Base-by-base conservation (phyloP, 92 coral and sea anemone species). In the Porites cylindrica region DNA sequence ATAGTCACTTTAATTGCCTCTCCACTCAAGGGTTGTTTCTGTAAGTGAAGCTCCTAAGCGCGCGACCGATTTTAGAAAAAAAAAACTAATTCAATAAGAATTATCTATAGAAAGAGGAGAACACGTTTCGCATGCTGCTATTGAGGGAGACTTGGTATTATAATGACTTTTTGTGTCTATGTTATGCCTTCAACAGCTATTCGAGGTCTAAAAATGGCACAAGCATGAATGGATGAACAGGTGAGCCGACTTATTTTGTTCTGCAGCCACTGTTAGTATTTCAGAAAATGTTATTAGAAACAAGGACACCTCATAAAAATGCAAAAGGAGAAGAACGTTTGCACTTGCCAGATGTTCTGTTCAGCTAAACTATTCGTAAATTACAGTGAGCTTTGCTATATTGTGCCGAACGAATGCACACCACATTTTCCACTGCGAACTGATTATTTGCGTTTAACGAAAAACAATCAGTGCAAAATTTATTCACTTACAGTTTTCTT, bases 21-120 rank as follows among this genome's bases (percentile, higher is more conserved):
- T 82, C 79, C 29, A 43, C 72, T 58, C 71, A 82, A 82, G 79
- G 7, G 43, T 82, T 82, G 87, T 72, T 82, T 71, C 61, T 71
- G 87, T 82, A 32, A 7, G 68, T 72, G 80, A 82, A 59, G 47
- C 72, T 32, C 63, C 82, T n/a, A 38, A 21, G 32, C 38, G 21
- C 13, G 43, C 43, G 32, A 53, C 69, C 26, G 76, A 26, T 53
- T 7, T 9, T 13, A 54, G 67, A 24, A 79, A 58, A 1, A 1
- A 66, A 29, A 24, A 38, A 6, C 47, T 38, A 38, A 52, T 20
- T 21, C 75, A 64, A 12, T 18, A 14, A 66, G 50, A 64, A 26
- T 58, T 21, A 21, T 52, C 19, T 52, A 38, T 53, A 13, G 4
- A 20, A 51, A 62, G 50, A 32, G 47, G 21, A 38, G 0, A 38